phyloP scores from a whole-genome alignment of 2,888 invertebrate species.

The Caenorhabditis sp. region DNA sequence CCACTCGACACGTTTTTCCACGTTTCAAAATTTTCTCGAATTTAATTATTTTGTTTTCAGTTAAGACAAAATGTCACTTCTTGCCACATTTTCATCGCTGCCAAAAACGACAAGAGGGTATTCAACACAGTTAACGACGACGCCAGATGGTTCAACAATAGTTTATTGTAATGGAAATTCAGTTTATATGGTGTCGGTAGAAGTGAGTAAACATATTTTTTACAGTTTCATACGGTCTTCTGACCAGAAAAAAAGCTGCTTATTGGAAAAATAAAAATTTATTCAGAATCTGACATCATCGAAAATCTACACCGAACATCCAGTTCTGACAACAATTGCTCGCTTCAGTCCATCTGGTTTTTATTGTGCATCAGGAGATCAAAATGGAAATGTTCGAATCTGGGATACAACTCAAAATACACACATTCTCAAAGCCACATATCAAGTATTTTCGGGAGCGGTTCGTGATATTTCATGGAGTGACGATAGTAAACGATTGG shows the following conservation, averaged over 20 bases:
- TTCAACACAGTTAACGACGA: constrained; percentile 83
- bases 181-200: constrained; percentile 94
- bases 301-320: constrained; percentile 97
- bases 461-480: constrained; percentile 97
- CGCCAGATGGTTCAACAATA: constrained; percentile 95
- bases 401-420: constrained; percentile 87
- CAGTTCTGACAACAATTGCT: constrained; percentile 91
- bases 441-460: constrained; percentile 88
- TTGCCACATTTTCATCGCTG: constrained; percentile 81
- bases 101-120: constrained; percentile 93
- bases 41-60: background rate
- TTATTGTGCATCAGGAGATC: constrained; percentile 49
- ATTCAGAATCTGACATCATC: constrained; percentile 39
- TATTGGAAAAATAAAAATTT: too few species aligned
- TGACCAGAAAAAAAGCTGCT: too few species aligned
- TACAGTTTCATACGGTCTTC: too few species aligned
- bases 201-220: constrained; percentile 80
- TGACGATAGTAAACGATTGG: constrained; percentile 91
- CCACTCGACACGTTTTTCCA: background rate
- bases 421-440: constrained; percentile 60
- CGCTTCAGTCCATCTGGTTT: constrained; percentile 96
- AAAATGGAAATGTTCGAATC: constrained; percentile 77
- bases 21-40: background rate
- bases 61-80: background rate
- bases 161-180: constrained; percentile 96